Percentiles rank a stretch among this genome's conserved stretches.
phyloP scores from a whole-genome alignment of 2,888 invertebrate genomes.

The Ophion costatus region DNA sequence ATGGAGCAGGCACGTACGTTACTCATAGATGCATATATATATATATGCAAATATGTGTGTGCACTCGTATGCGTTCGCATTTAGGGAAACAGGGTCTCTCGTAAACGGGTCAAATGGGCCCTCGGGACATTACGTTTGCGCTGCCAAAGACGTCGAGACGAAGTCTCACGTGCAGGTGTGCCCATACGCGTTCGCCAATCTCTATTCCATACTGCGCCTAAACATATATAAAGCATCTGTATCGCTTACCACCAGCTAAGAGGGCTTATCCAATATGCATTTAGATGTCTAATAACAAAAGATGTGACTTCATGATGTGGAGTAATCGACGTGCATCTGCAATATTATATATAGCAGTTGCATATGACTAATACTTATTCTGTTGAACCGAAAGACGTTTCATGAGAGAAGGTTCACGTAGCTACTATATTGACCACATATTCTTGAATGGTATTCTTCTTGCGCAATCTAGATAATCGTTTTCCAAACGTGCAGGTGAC shows the following conservation, averaged over 20 bases:
- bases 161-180: slow-evolving; percentile 54
- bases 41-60: neutral
- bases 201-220: neutral
- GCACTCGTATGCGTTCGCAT: neutral
- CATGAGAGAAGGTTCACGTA: too few relatives aligned
- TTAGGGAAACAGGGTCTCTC: slow-evolving; percentile 32
- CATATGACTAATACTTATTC: neutral
- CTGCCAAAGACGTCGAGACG: slow-evolving; percentile 39
- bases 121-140: slow-evolving; percentile 41
- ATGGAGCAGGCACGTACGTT: slow-evolving; percentile 35
- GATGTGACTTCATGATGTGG: neutral
- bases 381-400: neutral
- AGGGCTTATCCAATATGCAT: neutral
- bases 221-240: neutral
- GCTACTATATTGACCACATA: too few relatives aligned
- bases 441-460: too few relatives aligned
- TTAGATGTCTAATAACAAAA: neutral
- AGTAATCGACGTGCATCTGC: neutral
- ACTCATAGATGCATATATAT: neutral
- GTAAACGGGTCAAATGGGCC: slow-evolving; percentile 62
- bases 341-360: too few relatives aligned
- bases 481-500: too few relatives aligned
- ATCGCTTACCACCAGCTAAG: neutral
- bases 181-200: slow-evolving; percentile 31
- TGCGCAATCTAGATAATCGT: too few relatives aligned